A percentile compares a stretch with the other conserved stretches of the same genome.
Evolutionary conservation across 2,888 invertebrate species (phyloP).

Genomic region (Sminthurinus aureus): DNA sequence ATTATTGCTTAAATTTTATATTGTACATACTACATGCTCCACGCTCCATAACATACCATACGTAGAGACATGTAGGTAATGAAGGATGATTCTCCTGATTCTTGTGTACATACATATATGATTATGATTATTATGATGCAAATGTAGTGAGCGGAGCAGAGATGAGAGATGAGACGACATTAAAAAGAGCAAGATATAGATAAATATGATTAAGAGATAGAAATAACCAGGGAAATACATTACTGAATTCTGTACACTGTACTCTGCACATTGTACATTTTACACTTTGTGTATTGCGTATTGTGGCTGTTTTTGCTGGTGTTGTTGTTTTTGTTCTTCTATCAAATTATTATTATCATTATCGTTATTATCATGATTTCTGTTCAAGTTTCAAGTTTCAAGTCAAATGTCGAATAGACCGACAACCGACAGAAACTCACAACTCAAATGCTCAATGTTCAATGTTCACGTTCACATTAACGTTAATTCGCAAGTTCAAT

Average conservation of each 20-base stretch:
- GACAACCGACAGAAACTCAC: not conserved
- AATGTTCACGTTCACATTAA: not conserved
- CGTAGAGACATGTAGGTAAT: not conserved
- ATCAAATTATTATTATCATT: conserved; percentile 30
- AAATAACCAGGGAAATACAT: too few relatives aligned
- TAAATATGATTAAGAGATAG: not conserved
- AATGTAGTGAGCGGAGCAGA: not conserved
- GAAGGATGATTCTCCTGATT: not conserved
- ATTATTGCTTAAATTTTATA: not conserved
- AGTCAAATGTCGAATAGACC: not conserved
- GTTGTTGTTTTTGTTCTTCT: conserved; percentile 3
- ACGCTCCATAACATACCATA: not conserved
- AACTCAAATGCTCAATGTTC: not conserved
- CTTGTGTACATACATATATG: not conserved
- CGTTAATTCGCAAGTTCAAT: conserved; percentile 30
- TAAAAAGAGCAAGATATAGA: not conserved
- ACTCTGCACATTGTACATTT: not conserved
- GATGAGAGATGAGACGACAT: not conserved
- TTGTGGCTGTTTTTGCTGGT: not conserved
- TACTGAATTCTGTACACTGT: too few relatives aligned
- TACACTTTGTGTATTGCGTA: not conserved
- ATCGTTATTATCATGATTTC: conserved; percentile 16
- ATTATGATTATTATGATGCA: not conserved
- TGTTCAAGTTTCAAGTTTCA: conserved; percentile 6
- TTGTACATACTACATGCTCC: not conserved